Percentiles rank a stretch among this genome's conserved stretches.
phyloP scores from a whole-genome alignment of 2,888 invertebrate species.

The Thereva nobilitata region DNA sequence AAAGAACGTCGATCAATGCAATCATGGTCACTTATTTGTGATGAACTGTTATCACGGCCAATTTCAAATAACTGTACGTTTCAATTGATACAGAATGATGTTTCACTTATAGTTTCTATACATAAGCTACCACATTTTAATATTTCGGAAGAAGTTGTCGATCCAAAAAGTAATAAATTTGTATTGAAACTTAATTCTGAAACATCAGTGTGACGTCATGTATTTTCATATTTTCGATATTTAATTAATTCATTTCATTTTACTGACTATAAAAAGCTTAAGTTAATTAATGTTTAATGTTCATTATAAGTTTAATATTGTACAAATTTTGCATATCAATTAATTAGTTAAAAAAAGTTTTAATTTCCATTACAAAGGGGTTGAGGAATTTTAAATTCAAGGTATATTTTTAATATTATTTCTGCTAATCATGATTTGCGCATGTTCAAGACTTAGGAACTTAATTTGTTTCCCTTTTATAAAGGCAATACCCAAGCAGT shows the following conservation, averaged over 20 bases:
- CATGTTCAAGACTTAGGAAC: too few relatives aligned
- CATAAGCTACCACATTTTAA: slow-evolving; percentile 90
- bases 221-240: slow-evolving; percentile 11
- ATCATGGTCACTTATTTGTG: slow-evolving; percentile 95
- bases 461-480: too few relatives aligned
- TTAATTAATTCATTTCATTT: slow-evolving; percentile 7
- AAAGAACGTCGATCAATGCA: slow-evolving; percentile 82
- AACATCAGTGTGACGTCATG: slow-evolving; percentile 83
- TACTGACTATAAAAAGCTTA: slow-evolving; percentile 2
- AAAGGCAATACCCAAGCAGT: too few relatives aligned
- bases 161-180: slow-evolving; percentile 95
- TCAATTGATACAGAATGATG: slow-evolving; percentile 90
- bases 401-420: too few relatives aligned
- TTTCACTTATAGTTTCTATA: slow-evolving; percentile 86
- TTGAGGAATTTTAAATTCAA: too few relatives aligned
- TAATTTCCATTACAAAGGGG: too few relatives aligned
- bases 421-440: too few relatives aligned
- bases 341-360: slow-evolving; percentile 17
- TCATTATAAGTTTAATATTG: slow-evolving; percentile 23
- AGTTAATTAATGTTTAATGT: neutral
- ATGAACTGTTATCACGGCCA: slow-evolving; percentile 85
- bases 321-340: slow-evolving; percentile 29
- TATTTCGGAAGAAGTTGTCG: slow-evolving; percentile 93
- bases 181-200: slow-evolving; percentile 92
- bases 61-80: slow-evolving; percentile 83